Evolutionary conservation across 2,113 vertebrate genomes (phyloP).

Genomic region (Nyctibius bracteatus): DNA sequence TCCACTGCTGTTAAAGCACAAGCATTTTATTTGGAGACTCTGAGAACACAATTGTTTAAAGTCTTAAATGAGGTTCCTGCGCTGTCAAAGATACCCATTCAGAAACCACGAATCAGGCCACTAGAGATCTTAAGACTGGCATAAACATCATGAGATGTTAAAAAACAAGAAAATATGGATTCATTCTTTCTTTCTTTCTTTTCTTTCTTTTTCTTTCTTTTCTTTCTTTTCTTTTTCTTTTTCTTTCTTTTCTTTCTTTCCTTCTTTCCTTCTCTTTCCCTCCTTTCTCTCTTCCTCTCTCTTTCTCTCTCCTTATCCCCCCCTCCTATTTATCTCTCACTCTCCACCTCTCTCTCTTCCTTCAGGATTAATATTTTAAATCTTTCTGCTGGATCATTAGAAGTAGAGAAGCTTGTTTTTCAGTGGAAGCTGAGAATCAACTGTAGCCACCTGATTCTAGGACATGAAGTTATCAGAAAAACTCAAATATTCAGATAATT

Average conservation of each 20-base stretch:
- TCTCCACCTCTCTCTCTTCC: not conserved
- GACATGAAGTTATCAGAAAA: not conserved
- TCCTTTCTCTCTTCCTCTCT: rapidly evolving
- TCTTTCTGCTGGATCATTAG: not conserved
- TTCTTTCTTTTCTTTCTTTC: no score
- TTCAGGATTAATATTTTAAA: not conserved
- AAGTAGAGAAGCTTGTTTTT: not conserved
- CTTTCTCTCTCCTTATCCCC: no score
- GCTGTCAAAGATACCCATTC: slow-evolving; percentile 32
- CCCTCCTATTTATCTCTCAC: not conserved
- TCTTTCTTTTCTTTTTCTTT: rapidly evolving
- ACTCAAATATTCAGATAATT: not conserved
- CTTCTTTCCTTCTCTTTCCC: rapidly evolving
- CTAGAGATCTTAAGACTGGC: not conserved
- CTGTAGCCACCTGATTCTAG: not conserved
- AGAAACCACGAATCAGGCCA: slow-evolving; percentile 19
- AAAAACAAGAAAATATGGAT: not conserved
- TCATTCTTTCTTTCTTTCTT: not conserved
- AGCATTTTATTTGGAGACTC: slow-evolving; percentile 25
- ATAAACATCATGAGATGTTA: slow-evolving; percentile 48
- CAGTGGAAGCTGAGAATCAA: not conserved
- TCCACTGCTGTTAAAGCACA: slow-evolving; percentile 2
- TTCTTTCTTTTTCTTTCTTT: no score
- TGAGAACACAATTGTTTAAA: slow-evolving; percentile 36
- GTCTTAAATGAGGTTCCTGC: slow-evolving; percentile 20